phyloP scores from a whole-genome alignment of 1,140 invertebrate genomes.

The Aricia agestis region DNA sequence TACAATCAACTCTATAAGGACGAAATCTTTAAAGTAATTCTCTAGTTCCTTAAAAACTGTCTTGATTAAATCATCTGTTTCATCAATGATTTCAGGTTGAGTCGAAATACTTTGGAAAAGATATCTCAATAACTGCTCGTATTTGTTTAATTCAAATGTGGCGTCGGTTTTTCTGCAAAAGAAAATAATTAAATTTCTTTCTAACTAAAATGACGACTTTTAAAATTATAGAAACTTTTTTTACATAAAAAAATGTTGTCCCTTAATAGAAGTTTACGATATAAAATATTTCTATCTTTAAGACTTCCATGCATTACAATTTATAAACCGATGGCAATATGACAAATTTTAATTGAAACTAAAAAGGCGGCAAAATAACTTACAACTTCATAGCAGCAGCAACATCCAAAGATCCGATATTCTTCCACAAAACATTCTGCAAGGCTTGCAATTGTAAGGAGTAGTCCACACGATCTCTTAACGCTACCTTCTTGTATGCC shows the following conservation, averaged over 20 bases:
- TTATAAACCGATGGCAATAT: no score
- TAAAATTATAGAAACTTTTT: no score
- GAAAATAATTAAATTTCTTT: no score
- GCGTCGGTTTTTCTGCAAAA: slow-evolving; percentile 52
- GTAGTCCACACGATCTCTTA: slow-evolving; percentile 54
- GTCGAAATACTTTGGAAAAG: slow-evolving; percentile 34
- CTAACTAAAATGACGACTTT: no score
- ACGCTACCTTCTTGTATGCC: slow-evolving; percentile 52
- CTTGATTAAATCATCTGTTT: not conserved
- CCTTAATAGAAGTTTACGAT: no score
- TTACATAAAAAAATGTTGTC: no score
- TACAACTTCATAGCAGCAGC: slow-evolving; percentile 44
- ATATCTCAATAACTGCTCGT: slow-evolving; percentile 42
- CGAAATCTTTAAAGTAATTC: slow-evolving; percentile 33
- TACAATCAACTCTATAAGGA: slow-evolving; percentile 35
- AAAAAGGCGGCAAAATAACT: slow-evolving; percentile 28
- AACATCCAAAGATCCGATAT: slow-evolving; percentile 52
- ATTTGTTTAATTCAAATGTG: slow-evolving; percentile 53
- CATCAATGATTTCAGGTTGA: not conserved
- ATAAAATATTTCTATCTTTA: no score
- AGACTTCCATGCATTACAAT: no score
- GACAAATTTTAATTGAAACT: no score
- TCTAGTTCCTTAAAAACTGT: slow-evolving; percentile 3
- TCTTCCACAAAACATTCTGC: slow-evolving; percentile 63
- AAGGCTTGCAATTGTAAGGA: slow-evolving; percentile 49